Evolutionary conservation across 92 coral and sea anemone genomes (phyloP), one percentile per base, ranked within the genome.

Genomic region (Diadumene lineata): DNA sequence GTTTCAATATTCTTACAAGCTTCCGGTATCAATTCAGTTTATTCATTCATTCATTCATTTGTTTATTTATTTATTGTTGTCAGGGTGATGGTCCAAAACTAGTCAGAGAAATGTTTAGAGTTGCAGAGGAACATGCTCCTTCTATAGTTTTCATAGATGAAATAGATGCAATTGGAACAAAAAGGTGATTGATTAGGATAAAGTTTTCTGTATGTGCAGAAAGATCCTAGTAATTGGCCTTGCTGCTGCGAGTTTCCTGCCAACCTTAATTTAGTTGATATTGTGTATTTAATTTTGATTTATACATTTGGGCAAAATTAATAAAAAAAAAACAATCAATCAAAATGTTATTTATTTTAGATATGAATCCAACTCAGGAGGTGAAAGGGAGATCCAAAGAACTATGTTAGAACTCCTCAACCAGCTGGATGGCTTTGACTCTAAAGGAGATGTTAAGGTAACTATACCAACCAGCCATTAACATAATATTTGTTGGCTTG

Each of bases 11-110:
- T 9, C 9, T 46, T 46, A 9, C 53, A 46, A 46, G 53, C n/a
- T n/a, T n/a, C n/a, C n/a, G n/a, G n/a, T n/a, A n/a, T n/a, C n/a
- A n/a, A n/a, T n/a, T n/a, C 44, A 26, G 24, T 32, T 26, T 68
- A 19, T 31, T 34, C 11, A 43, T 17, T 0, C 43, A 16, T 31
- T 32, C 23, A 31, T 16, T 17, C 28, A 16, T 68, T 1, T 9
- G 0, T 26, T 15, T 17, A 26, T 43, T 4, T 38, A 38, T 38
- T 38, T 38, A 13, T 38, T 38, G 43, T 46, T 32, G 70, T 19
- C 29, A 94, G 98, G 98, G 98, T 43, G 98, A 94, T 81, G 98
- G 98, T 60, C 98, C 98, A 0, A 94, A 94, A 46, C 91, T 94
- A 4, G 98, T 94, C 15, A 82, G 98, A 56, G 98, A 94, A 77